Base-by-base conservation (phyloP, 1,140 invertebrate genomes). In the Rhopalosiphum padi region DNA sequence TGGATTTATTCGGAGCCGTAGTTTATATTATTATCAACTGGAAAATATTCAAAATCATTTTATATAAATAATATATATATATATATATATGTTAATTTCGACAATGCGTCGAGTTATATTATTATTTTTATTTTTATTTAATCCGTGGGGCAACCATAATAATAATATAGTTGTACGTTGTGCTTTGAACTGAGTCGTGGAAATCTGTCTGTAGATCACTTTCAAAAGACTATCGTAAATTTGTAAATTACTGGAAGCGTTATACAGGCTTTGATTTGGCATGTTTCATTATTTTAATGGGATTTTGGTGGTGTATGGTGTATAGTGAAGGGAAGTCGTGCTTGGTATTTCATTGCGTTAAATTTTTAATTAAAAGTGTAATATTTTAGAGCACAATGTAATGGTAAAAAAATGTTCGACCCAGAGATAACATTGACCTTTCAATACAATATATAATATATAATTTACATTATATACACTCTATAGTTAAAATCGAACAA, bases 221-320 rank as follows among this genome's bases (percentile, higher is more conserved):
- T 15, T 77, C 30, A 30, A n/a, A 77, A 77, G 11, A n/a, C 30
- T 35, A 77, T 77, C 30, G n/a, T 77, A n/a, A 77, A 77, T 77
- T 77, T 77, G n/a, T n/a, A 77, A 77, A 77, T n/a, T n/a, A 77
- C 60, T 77, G 5, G 11, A 77, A 77, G 60, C 30, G 15, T n/a
- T 77, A 15, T n/a, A n/a, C n/a, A 15, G 15, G 15, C 30, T 77
- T 77, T 77, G 60, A 77, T 77, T 77, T 77, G 60, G 15, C 30
- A n/a, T n/a, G 60, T 77, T 77, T 77, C n/a, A 77, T 77, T 77
- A 77, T 77, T 77, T 77, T 77, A 77, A 77, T 77, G 60, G 60
- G 3, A 77, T 77, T 77, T 77, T 77, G n/a, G n/a, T 1, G 3
- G 30, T 77, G 11, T 4, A 3, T 30, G 30, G 9, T 7, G 22